phyloP scores from a whole-genome alignment of 2,113 vertebrate species.

The Dascyllus trimaculatus region DNA sequence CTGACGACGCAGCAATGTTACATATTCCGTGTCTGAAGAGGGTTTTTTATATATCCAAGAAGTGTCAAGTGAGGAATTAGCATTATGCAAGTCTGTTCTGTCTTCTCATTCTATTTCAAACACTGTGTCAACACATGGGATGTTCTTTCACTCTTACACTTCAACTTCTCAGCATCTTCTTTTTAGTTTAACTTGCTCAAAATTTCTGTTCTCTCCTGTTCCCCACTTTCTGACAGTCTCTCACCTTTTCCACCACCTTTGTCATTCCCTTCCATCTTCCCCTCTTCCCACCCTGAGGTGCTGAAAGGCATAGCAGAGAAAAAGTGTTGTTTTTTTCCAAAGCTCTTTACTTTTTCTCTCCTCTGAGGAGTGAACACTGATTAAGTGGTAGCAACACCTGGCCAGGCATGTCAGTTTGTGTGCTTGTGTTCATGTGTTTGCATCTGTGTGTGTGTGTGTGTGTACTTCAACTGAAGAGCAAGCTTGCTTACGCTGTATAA shows the following conservation, averaged over 20 bases:
- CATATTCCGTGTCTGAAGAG: too few relatives aligned
- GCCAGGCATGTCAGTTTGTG: conserved; percentile 12
- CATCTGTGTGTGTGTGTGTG: conserved; percentile 6
- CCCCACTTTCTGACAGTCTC: background rate
- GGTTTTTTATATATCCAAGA: too few relatives aligned
- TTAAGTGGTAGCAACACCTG: conserved; percentile 59
- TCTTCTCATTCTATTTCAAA: background rate
- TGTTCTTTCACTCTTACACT: background rate
- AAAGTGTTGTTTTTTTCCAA: conserved; percentile 15
- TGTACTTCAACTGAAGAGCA: conserved; percentile 24
- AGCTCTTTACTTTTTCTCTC: conserved; percentile 39
- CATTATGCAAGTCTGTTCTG: background rate
- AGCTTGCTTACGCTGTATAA: conserved; percentile 53
- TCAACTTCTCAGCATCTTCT: background rate
- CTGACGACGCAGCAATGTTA: too few relatives aligned
- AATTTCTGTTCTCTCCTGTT: conserved; percentile 7
- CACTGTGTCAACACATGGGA: too few relatives aligned
- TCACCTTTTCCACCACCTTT: conserved; percentile 17
- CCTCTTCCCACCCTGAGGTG: conserved; percentile 24
- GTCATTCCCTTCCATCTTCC: background rate
- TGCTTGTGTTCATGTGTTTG: conserved; percentile 5
- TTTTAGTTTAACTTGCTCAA: background rate
- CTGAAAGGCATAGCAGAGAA: conserved; percentile 24
- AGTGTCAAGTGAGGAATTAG: too few relatives aligned
- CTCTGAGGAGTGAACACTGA: conserved; percentile 23